These are phyloP conservation scores for Noctua janthina DNA, from an alignment of 2,888 invertebrate genomes.

Conservation along the genomic window DNA sequence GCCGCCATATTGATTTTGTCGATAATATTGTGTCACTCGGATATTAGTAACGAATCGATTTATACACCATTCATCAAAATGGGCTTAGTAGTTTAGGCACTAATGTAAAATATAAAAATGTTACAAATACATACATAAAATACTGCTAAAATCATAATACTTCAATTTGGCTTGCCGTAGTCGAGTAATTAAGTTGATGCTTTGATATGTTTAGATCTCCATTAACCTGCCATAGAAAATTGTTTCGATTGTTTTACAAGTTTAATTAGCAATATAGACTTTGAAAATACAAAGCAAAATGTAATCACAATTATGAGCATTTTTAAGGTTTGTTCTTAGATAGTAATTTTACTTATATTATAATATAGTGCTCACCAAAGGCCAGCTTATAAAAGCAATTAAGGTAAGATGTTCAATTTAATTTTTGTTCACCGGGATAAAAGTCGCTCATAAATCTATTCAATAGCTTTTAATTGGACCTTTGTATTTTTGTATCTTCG, in stretches of 20 bases:
- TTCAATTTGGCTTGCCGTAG: background rate
- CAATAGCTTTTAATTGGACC: background rate
- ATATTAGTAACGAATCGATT: background rate
- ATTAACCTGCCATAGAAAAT: background rate
- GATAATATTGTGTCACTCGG: background rate
- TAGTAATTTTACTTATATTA: background rate
- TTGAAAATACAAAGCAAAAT: background rate
- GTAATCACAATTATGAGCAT: background rate
- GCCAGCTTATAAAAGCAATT: constrained; percentile 1
- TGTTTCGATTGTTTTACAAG: background rate
- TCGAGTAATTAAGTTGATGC: background rate
- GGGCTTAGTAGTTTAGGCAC: background rate
- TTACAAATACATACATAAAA: background rate
- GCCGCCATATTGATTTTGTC: too few relatives aligned
- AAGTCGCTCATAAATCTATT: constrained; percentile 9
- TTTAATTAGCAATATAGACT: background rate
- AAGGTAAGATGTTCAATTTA: background rate
- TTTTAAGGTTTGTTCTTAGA: background rate
- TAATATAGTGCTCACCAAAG: background rate
- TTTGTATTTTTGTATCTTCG: background rate
- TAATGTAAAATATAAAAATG: background rate
- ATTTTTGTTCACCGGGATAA: background rate
- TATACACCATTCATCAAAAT: too few relatives aligned
- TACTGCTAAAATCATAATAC: background rate
- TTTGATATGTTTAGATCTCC: background rate